Evolutionary conservation across 2,797 vertebrate species (phyloP), one percentile per base, ranked within the genome.

Genomic region (Phoeniculus purpureus): DNA sequence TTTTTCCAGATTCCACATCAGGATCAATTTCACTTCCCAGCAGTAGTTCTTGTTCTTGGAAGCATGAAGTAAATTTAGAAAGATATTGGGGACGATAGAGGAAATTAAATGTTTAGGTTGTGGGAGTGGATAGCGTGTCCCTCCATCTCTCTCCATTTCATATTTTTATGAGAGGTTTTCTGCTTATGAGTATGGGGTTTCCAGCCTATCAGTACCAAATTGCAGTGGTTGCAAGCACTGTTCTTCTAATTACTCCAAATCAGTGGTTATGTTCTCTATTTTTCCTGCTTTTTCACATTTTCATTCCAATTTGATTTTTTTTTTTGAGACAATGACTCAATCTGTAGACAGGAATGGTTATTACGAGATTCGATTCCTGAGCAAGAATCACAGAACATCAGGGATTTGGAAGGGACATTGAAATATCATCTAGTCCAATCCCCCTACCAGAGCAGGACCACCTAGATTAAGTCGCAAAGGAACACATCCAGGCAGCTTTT

Each of bases 91-190:
- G 6, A 89, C 47, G 83, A 45, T 17, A 90, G 48, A 90, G 70
- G 76, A 94, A 95, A 94, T 85, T 62, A 85, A 85, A 82, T 84
- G 31, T 85, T 92, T 82, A 87, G 45, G 26, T 11, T 88, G 5
- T 84, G 67, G 13, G 10, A 80, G 13, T 75, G n/a, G 59, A 51
- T 55, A 77, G 16, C 47, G 6, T 25, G 4, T 64, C 17, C 5
- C 18, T 80, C 43, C 25, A 77, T 65, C 50, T 55, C 21, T 85
- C 29, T 89, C 7, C 2, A 3, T 91, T 91, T 81, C 62, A 13
- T 60, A 21, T 74, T 82, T 85, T 70, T 10, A 18, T 82, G 8
- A 37, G 48, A 75, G 79, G 8, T 89, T 82, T 95, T 73, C 78
- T 90, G 34, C 40, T 77, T 31, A 20, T 34, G 9, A 2, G 6